These are phyloP conservation scores for Mesocentrotus franciscanus DNA, from an alignment of 53 echinoderm and acorn worm species.

Conservation along the genomic window DNA sequence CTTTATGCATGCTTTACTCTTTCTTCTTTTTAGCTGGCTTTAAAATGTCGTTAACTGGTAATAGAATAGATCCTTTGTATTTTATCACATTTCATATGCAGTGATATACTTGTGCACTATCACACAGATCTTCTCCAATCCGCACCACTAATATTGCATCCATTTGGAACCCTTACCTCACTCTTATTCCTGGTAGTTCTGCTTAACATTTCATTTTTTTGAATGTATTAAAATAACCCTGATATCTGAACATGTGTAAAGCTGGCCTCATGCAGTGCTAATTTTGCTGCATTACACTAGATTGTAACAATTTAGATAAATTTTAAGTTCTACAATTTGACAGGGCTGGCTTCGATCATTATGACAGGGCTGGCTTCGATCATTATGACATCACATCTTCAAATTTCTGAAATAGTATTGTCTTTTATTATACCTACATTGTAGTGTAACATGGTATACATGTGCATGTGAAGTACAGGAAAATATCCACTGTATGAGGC, in stretches of 20 bases:
- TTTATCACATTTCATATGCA: conserved; percentile 33
- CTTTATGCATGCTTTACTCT: conserved; percentile 35
- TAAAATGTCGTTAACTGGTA: conserved; percentile 66
- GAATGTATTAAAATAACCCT: neutral
- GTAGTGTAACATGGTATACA: neutral
- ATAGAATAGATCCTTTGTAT: conserved; percentile 36
- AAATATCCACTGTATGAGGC: neutral
- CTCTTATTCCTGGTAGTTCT: neutral
- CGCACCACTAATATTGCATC: conserved; percentile 11
- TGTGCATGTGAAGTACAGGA: neutral
- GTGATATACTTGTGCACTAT: conserved; percentile 7
- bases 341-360: neutral
- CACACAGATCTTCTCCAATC: neutral
- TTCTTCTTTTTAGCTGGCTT: conserved; percentile 60
- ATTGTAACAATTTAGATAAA: neutral
- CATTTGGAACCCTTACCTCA: neutral
- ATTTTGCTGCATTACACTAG: neutral
- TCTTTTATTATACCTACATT: neutral
- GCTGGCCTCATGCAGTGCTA: neutral
- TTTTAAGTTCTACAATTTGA: neutral
- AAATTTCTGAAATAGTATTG: neutral
- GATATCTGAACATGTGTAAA: neutral
- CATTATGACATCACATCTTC: neutral
- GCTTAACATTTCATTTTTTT: neutral
- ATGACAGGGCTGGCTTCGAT: neutral